Conservation (phyloP, 2,888 invertebrate genomes). For the Hydropsyche betteni region DNA sequence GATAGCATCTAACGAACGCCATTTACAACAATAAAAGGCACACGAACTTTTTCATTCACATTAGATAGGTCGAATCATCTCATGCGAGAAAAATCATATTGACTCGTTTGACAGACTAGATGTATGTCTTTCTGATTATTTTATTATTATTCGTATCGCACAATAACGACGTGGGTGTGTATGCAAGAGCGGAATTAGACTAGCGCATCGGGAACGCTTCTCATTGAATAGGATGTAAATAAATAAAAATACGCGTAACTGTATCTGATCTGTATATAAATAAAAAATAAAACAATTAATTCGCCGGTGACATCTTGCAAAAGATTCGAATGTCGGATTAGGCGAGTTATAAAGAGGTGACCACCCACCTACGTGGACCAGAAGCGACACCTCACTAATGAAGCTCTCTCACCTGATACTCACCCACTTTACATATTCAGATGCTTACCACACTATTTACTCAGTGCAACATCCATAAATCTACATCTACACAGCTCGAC, state of each 20-base stretch:
- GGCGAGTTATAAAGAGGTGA: constrained; percentile 19
- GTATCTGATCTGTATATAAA: background rate
- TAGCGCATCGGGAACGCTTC: background rate
- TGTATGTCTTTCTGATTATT: constrained; percentile 32
- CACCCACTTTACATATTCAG: constrained; percentile 39
- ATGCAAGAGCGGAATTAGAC: background rate
- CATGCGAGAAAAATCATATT: constrained; percentile 45
- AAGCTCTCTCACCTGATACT: constrained; percentile 43
- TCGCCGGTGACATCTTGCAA: constrained; percentile 17
- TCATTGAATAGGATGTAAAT: background rate
- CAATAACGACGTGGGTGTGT: constrained; percentile 10
- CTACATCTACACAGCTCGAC: constrained; percentile 36
- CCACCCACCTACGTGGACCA: constrained; percentile 41
- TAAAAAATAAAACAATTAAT: too few species aligned
- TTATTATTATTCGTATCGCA: constrained; percentile 3
- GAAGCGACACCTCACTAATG: constrained; percentile 47
- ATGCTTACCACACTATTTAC: constrained; percentile 39
- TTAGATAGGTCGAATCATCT: constrained; percentile 29
- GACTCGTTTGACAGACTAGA: constrained; percentile 41
- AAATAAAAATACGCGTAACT: background rate
- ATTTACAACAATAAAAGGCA: constrained; percentile 26
- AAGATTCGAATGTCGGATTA: constrained; percentile 33
- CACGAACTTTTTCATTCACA: background rate
- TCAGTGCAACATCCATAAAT: constrained; percentile 39
- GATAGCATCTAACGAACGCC: constrained; percentile 44